A percentile compares a stretch with the other conserved stretches of the same genome.
Evolutionary conservation across 2,888 invertebrate species (phyloP).

Genomic region (Caenorhabditis parvicauda): DNA sequence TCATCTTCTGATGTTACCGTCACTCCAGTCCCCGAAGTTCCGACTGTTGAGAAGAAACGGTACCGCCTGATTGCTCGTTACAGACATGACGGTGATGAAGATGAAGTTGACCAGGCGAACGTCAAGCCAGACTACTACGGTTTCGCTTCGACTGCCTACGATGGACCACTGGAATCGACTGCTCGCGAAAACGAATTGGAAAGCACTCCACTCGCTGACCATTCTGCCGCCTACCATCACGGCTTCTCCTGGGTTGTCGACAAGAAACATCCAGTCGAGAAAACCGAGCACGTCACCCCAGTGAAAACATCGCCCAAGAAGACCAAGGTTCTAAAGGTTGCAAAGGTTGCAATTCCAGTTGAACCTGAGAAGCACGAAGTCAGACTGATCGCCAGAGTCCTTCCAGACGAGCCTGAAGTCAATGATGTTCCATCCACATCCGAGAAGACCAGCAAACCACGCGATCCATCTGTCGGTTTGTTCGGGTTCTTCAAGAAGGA

Average conservation of each 20-base stretch:
- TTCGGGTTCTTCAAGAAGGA: no score
- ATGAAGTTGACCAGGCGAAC: conserved; percentile 25
- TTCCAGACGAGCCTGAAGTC: conserved; percentile 6
- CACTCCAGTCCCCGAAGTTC: no score
- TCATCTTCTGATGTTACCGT: not conserved
- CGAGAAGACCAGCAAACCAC: no score
- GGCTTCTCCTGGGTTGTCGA: conserved; percentile 7
- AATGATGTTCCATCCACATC: no score
- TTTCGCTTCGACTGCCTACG: conserved; percentile 7
- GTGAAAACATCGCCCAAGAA: conserved; percentile 9
- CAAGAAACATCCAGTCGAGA: no score
- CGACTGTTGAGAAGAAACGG: no score
- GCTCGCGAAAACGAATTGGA: conserved; percentile 9
- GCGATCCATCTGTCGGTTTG: not conserved
- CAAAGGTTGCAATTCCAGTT: not conserved
- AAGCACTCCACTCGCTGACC: conserved; percentile 8
- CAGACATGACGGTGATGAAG: conserved; percentile 31
- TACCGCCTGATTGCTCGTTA: conserved; percentile 14
- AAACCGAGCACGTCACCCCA: not conserved
- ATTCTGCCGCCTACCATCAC: conserved; percentile 12
- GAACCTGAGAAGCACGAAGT: conserved; percentile 13
- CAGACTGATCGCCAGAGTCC: conserved; percentile 12
- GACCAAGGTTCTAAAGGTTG: conserved; percentile 1
- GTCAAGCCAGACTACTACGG: conserved; percentile 16
- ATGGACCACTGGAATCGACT: conserved; percentile 16